These are phyloP conservation scores for Tyrannus savana DNA, from an alignment of 2,113 vertebrate genomes.

Conservation along the genomic window DNA sequence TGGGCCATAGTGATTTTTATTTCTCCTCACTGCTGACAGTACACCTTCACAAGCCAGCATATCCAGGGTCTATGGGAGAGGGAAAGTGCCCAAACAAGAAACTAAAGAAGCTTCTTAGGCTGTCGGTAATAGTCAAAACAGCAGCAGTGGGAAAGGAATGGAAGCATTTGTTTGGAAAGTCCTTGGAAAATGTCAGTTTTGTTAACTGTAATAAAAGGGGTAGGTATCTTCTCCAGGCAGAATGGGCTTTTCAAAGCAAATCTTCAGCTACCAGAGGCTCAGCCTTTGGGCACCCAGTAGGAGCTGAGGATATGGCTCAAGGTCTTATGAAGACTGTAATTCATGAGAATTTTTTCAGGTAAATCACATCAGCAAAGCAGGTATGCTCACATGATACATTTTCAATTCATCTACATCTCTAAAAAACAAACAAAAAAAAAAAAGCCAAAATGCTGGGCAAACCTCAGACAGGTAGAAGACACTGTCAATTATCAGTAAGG, in stretches of 20 bases:
- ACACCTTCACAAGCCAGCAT: neutral
- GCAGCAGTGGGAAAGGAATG: neutral
- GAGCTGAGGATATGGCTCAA: neutral
- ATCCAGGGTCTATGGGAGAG: neutral
- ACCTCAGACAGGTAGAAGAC: neutral
- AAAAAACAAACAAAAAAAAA: neutral
- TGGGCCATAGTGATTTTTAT: neutral
- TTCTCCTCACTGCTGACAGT: neutral
- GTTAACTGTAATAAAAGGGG: neutral
- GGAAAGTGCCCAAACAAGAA: neutral
- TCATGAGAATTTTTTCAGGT: neutral
- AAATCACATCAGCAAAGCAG: neutral
- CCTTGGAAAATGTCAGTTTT: neutral
- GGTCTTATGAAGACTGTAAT: neutral
- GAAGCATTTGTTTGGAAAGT: neutral
- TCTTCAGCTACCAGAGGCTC: neutral
- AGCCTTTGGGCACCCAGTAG: neutral
- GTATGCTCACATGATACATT: neutral
- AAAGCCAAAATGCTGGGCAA: neutral
- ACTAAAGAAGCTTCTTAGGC: neutral
- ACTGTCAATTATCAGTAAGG: neutral
- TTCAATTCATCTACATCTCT: neutral
- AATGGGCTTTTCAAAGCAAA: neutral
- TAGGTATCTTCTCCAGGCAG: neutral
- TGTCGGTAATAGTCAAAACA: neutral